phyloP scores from a whole-genome alignment of 2,888 invertebrate genomes.

The Crioceris asparagi region DNA sequence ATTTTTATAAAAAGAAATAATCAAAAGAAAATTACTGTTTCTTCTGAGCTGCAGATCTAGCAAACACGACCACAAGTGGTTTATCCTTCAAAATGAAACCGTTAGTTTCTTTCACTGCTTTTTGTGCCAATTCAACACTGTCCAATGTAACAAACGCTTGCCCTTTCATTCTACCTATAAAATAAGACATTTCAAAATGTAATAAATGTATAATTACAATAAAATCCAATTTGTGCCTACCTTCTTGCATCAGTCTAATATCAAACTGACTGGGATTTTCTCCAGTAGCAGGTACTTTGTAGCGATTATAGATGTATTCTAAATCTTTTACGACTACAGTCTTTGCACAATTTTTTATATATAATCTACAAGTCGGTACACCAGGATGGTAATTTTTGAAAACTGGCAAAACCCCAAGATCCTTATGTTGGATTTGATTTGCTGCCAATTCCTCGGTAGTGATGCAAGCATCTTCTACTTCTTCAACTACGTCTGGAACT shows the following conservation, averaged over 20 bases:
- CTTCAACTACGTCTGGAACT: constrained; percentile 11
- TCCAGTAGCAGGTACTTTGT: constrained; percentile 34
- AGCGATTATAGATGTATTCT: constrained; percentile 63
- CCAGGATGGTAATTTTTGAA: constrained; percentile 82
- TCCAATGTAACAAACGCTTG: constrained; percentile 87
- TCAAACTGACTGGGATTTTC: constrained; percentile 44
- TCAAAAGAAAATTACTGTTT: constrained; percentile 11
- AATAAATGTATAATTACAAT: neutral
- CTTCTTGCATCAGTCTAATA: constrained; percentile 83
- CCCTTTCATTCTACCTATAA: constrained; percentile 70
- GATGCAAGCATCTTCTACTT: constrained; percentile 38
- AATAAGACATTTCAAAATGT: too few species aligned
- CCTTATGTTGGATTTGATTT: constrained; percentile 59
- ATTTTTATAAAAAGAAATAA: too few species aligned
- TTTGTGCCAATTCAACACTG: constrained; percentile 53
- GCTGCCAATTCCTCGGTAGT: constrained; percentile 52
- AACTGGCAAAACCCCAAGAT: constrained; percentile 63
- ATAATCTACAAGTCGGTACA: constrained; percentile 71
- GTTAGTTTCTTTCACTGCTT: constrained; percentile 75
- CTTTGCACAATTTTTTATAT: constrained; percentile 85
- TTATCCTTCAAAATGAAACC: constrained; percentile 78
- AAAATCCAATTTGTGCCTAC: constrained; percentile 30
- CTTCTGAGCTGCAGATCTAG: constrained; percentile 39
- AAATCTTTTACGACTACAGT: constrained; percentile 65
- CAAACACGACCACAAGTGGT: constrained; percentile 87